Percentiles rank a stretch among this genome's conserved stretches.
Conservation (phyloP, 2,113 vertebrate genomes). For the Uria lomvia region DNA sequence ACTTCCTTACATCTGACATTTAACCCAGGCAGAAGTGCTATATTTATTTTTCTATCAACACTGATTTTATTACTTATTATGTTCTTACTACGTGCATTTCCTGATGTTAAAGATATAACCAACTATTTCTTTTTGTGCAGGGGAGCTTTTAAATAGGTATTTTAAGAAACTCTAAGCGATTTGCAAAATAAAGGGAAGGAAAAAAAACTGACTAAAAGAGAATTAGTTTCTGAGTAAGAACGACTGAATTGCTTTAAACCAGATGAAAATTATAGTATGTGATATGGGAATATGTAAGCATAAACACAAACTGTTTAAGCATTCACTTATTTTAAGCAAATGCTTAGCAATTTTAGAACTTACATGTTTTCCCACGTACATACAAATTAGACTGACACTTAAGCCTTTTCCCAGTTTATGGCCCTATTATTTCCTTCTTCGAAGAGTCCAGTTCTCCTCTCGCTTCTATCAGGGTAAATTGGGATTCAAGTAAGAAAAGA, state of each 20-base stretch:
- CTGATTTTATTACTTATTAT: slow-evolving; percentile 72
- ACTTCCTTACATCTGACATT: slow-evolving; percentile 74
- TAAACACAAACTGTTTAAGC: not conserved
- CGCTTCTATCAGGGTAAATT: not conserved
- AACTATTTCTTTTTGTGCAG: not conserved
- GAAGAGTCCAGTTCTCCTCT: not conserved
- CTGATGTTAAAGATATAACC: slow-evolving; percentile 62
- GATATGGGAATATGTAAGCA: not conserved
- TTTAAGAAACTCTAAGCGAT: not conserved
- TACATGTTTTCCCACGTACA: not conserved
- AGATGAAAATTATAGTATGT: not conserved
- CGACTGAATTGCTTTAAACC: not conserved
- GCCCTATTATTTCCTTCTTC: not conserved
- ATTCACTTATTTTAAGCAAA: not conserved
- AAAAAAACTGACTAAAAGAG: not conserved
- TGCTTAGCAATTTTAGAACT: not conserved
- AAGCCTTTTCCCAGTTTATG: not conserved
- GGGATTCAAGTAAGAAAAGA: not conserved
- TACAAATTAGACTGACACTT: not conserved
- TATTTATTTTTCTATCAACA: slow-evolving; percentile 74
- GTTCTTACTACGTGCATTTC: slow-evolving; percentile 72
- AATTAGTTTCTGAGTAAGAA: not conserved
- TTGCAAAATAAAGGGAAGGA: not conserved
- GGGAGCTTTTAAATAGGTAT: not conserved
- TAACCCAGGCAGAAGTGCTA: slow-evolving; percentile 70